Evolutionary conservation across 2,797 vertebrate genomes (phyloP).

Genomic region (Siniperca undulata): DNA sequence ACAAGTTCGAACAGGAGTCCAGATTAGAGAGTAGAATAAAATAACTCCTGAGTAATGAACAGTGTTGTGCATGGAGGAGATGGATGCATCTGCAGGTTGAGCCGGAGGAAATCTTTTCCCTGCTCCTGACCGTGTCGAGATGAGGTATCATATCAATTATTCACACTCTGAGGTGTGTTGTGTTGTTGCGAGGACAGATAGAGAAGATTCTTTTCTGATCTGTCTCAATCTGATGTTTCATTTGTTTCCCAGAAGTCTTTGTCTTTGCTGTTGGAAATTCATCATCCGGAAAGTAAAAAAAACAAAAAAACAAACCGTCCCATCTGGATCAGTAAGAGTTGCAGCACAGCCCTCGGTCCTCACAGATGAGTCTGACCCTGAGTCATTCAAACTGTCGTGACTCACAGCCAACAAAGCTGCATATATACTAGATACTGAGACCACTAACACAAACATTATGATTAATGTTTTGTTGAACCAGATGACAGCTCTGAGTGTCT

Average conservation of each 20-base stretch:
- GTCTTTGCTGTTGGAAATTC: constrained; percentile 24
- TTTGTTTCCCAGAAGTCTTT: constrained; percentile 60
- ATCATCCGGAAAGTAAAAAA: constrained; percentile 36
- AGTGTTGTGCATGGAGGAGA: constrained; percentile 32
- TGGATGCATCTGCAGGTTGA: constrained; percentile 26
- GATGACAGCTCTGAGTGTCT: constrained; percentile 18
- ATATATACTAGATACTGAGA: constrained; percentile 10
- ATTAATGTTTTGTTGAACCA: constrained; percentile 30
- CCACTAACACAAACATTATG: constrained; percentile 28
- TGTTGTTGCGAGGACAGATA: constrained; percentile 19
- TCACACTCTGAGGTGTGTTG: constrained; percentile 38
- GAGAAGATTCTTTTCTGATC: constrained; percentile 21
- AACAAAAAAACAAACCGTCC: constrained; percentile 14
- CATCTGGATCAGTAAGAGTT: constrained; percentile 1
- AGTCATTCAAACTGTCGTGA: constrained; percentile 22
- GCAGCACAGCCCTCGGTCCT: not conserved
- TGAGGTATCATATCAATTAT: constrained; percentile 58
- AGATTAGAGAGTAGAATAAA: constrained; percentile 23
- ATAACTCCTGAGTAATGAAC: constrained; percentile 24
- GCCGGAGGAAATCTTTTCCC: constrained; percentile 42
- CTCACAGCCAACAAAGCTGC: constrained; percentile 31
- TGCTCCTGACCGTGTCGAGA: constrained; percentile 42
- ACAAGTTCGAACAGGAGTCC: constrained; percentile 12
- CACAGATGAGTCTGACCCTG: constrained; percentile 19
- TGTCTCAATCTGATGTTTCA: constrained; percentile 40